Conservation (phyloP, 2,888 invertebrate genomes). For the Boloria euphrosyne region DNA sequence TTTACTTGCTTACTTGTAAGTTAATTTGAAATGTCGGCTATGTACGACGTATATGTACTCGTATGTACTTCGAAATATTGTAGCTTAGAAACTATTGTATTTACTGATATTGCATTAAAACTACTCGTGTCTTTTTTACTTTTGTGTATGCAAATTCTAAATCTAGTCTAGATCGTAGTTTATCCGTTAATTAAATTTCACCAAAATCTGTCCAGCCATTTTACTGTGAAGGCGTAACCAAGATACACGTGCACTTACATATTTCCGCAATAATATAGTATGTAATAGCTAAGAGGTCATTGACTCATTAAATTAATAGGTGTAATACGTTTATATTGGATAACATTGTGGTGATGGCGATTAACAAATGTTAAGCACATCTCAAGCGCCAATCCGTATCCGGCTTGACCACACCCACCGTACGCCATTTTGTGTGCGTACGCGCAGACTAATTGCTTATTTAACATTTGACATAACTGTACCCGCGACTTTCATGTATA, state of each 20-base stretch:
- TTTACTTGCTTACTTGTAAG: conserved; percentile 19
- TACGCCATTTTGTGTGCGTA: conserved; percentile 72
- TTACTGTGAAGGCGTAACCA: no score
- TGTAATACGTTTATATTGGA: conserved; percentile 8
- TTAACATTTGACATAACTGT: conserved; percentile 40
- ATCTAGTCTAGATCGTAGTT: no score
- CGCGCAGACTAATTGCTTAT: conserved; percentile 60
- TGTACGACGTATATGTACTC: not conserved
- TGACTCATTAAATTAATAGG: conserved; percentile 8
- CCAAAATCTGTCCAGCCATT: no score
- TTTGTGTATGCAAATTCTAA: no score
- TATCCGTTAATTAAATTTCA: no score
- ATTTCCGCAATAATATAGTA: no score
- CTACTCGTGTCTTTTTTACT: not conserved
- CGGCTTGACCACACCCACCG: conserved; percentile 67
- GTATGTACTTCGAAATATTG: not conserved
- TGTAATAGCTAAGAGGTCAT: conserved; percentile 8
- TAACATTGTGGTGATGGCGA: conserved; percentile 14
- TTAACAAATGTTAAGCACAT: conserved; percentile 35
- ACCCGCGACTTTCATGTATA: no score
- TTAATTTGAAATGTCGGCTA: conserved; percentile 15
- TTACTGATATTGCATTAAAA: not conserved
- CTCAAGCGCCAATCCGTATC: conserved; percentile 62
- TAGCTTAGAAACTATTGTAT: not conserved
- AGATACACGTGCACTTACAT: no score